Conservation (phyloP, 2,888 invertebrate genomes). For the Drosophila mettleri region DNA sequence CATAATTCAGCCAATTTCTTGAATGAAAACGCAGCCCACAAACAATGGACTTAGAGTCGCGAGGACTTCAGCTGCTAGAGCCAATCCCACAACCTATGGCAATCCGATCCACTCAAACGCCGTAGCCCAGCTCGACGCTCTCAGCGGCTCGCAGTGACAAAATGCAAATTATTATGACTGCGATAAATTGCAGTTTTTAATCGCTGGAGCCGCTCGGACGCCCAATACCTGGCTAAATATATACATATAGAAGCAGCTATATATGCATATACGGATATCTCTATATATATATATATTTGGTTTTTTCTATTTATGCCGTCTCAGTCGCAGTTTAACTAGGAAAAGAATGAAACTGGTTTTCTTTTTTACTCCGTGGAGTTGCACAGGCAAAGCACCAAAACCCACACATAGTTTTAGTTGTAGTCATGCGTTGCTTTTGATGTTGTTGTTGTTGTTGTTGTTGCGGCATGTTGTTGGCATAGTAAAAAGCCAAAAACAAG, state of each 20-base stretch:
- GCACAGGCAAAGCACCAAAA: constrained; percentile 56
- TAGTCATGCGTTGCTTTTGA: constrained; percentile 62
- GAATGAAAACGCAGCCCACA: constrained; percentile 72
- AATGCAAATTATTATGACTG: constrained; percentile 80
- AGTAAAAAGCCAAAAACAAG: constrained; percentile 70
- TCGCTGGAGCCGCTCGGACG: constrained; percentile 62
- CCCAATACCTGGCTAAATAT: constrained; percentile 50
- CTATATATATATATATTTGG: constrained; percentile 20
- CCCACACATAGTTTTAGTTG: constrained; percentile 75
- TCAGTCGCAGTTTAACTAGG: constrained; percentile 49
- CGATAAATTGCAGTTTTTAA: constrained; percentile 80
- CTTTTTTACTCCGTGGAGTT: constrained; percentile 40
- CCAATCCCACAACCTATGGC: constrained; percentile 44
- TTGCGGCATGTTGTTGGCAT: constrained; percentile 62
- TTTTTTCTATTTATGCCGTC: constrained; percentile 32
- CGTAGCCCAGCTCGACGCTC: constrained; percentile 3
- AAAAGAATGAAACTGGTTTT: constrained; percentile 76
- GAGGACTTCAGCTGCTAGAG: constrained; percentile 38
- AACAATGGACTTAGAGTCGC: constrained; percentile 48
- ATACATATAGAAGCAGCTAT: constrained; percentile 5
- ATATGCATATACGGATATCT: constrained; percentile 12
- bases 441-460: constrained; percentile 35
- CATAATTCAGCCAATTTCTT: constrained; percentile 67
- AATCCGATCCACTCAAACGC: constrained; percentile 28
- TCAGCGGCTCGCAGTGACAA: constrained; percentile 68